Evolutionary conservation across 1,140 invertebrate genomes (phyloP), one percentile per base, ranked within the genome.

Genomic region (Agrypnia vestita): DNA sequence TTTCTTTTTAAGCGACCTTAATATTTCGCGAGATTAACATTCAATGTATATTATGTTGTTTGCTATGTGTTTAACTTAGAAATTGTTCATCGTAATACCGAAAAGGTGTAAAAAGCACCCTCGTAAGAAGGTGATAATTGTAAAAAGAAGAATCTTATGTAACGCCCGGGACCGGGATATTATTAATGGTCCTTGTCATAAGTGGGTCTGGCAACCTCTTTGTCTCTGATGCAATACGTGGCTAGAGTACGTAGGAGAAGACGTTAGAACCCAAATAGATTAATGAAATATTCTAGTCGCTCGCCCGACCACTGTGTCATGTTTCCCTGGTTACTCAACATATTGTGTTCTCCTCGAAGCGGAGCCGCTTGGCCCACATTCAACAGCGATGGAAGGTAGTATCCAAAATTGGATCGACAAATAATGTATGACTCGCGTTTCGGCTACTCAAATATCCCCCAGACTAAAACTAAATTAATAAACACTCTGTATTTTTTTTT

Each of bases 171-270:
- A 1, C 49, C n/a, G 49, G 13, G 10, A 35, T 35, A 64, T 64
- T 35, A 64, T 64, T 64, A 64, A 64, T 64, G 61, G 12, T 19
- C 35, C 61, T 64, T 64, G 61, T 64, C 61, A 64, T 64, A 64
- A 64, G 10, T 25, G 35, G 35, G 15, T 15, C 61, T 64, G 25
- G 61, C 61, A 64, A 25, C 19, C 61, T 64, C 35, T 12, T 25
- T 21, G 61, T 13, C 17, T 21, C 49, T 51, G 49, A 21, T 64
- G 61, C 61, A 43, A 43, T 21, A 3, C 61, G n/a, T 19, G n/a
- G 61, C 19, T 21, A 64, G 35, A 35, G 25, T 35, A 35, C 6
- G 25, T 35, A 35, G 25, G 25, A 1, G 3, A 59, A 59, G 55
- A 19, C 15, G 17, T 59, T 13, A 25, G 11, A 64, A 64, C 61